These are phyloP conservation scores for Lagopus muta DNA, from an alignment of 2,113 vertebrate genomes.

Conservation along the genomic window DNA sequence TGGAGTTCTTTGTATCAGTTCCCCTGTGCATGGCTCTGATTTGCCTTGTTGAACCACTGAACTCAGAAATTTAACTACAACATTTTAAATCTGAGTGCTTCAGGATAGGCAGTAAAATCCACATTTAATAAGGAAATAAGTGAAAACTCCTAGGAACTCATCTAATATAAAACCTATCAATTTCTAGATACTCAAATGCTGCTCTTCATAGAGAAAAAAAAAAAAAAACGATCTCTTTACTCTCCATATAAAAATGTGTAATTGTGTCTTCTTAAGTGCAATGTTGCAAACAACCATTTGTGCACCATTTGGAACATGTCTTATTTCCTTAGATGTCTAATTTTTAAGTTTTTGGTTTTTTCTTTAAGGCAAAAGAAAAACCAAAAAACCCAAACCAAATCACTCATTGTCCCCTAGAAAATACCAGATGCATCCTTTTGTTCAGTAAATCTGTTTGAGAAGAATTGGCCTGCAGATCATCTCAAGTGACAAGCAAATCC, in stretches of 20 bases:
- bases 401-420: not conserved
- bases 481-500: not conserved
- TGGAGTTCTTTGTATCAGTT: not conserved
- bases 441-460: not conserved
- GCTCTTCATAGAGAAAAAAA: not conserved
- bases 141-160: not conserved
- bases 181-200: not conserved
- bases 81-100: not conserved
- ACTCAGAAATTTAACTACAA: not conserved
- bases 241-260: not conserved
- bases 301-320: not conserved
- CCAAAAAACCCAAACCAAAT: not conserved
- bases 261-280: not conserved
- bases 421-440: not conserved
- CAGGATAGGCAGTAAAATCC: not conserved
- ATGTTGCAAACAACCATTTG: not conserved
- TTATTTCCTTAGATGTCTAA: not conserved
- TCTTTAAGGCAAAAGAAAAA: too few species aligned
- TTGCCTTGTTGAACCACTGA: not conserved
- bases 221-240: not conserved
- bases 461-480: not conserved
- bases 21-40: not conserved
- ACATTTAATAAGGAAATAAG: not conserved
- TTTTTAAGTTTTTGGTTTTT: not conserved
- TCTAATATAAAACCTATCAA: not conserved